Evolutionary conservation across 2,797 vertebrate species (phyloP), one percentile per base, ranked within the genome.

Genomic region (Chaetodon trifasciatus): DNA sequence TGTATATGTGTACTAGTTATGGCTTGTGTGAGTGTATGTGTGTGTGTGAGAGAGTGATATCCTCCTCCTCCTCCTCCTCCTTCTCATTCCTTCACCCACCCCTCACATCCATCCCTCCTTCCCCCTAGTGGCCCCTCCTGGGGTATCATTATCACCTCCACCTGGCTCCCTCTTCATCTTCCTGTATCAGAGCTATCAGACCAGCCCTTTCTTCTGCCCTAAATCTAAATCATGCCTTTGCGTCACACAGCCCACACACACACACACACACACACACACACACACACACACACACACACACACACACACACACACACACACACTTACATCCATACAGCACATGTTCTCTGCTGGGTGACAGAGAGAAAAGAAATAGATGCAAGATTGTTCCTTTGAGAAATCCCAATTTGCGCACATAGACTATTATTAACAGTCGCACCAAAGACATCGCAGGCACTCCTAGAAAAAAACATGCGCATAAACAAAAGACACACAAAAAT

Each of bases 101-200:
- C 42, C 32, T 79, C 63, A 63, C 61, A 55, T 70, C 65, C 32
- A 42, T 32, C 52, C 53, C 57, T 56, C 37, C 4, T 1, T 40
- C 23, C 42, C 60, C 50, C 63, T 35, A 61, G 60, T 58, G 52
- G 58, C 53, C 60, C 83, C 82, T 85, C 83, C 75, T 83, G 84
- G 76, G 74, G 50, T 44, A 80, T 91, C 80, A 91, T 93, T 93
- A 91, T 83, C 78, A 74, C 72, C 66, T 88, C 79, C 88, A 92
- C 86, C 90, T 90, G 89, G n/a, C 76, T 82, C 76, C 71, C 80
- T 78, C 76, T 74, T 88, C 76, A 80, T 74, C 73, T 70, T 74
- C 52, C 62, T 73, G 70, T 67, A 78, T 81, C 70, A 75, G 67
- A 70, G 78, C 64, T 57, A 83, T 83, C 80, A 89, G 68, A 78